These are phyloP conservation scores for Fregetta grallaria DNA, from an alignment of 2,113 vertebrate species.

Conservation along the genomic window DNA sequence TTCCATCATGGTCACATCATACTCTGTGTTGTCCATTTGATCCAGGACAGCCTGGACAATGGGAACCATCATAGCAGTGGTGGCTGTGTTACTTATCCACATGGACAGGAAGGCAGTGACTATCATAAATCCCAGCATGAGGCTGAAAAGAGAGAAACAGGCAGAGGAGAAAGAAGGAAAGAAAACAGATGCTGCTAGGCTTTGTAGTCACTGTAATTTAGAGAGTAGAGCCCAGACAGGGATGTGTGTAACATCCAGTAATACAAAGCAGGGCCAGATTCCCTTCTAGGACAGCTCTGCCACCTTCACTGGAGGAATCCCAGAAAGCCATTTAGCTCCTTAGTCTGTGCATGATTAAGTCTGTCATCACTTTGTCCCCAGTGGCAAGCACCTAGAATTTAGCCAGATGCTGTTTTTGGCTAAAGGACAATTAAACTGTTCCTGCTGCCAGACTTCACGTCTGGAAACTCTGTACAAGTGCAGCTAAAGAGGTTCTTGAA, in stretches of 20 bases:
- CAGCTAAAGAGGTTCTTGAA: background rate
- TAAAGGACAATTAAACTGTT: background rate
- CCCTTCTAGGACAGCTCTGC: background rate
- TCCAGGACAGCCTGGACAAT: conserved; percentile 91
- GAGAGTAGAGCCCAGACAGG: background rate
- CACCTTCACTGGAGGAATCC: background rate
- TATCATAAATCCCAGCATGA: conserved; percentile 96
- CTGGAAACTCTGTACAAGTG: background rate
- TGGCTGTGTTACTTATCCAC: conserved; percentile 99
- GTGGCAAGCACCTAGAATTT: background rate
- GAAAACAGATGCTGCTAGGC: background rate
- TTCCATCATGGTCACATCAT: conserved; percentile 36
- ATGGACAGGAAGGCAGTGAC: conserved; percentile 95
- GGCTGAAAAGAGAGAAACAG: conserved; percentile 64
- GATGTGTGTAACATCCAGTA: background rate
- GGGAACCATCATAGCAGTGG: conserved; percentile 97
- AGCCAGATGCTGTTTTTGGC: background rate
- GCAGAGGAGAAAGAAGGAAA: background rate
- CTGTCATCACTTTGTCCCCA: background rate
- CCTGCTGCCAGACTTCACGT: background rate
- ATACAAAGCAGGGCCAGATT: background rate
- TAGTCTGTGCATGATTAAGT: background rate
- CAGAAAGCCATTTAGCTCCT: background rate
- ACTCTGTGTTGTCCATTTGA: conserved; percentile 78
- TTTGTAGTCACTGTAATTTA: background rate